Evolutionary conservation across 2,888 invertebrate genomes (phyloP), one percentile per base, ranked within the genome.

Genomic region (Fabriciana adippe): DNA sequence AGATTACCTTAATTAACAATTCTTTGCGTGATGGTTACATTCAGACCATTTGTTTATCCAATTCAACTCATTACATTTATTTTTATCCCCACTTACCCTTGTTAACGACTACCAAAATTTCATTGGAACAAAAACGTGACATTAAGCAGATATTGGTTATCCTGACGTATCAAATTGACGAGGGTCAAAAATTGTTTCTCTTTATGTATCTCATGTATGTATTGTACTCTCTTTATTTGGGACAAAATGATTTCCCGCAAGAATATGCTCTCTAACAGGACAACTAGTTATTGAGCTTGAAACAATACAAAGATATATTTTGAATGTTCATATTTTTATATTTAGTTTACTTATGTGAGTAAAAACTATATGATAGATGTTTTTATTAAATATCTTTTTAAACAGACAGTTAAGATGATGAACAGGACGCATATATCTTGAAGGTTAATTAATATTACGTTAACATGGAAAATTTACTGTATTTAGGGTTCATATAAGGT

Each of bases 81-180:
- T 63, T 51, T 63, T 56, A 56, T 61, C 55, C 16, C 41, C 47
- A 64, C 18, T 61, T 48, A 67, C 64, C 65, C 61, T 68, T 54
- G 62, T 70, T 67, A 70, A 59, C 55, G 51, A 65, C 51, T 64
- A 53, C 48, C 35, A 67, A 67, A 66, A 61, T 67, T 56, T 55
- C 65, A 68, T 68, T 51, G 59, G 21, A 68, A 65, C 62, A 65
- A 69, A 64, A 70, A 68, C 62, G 57, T 70, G 70, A 68, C 68
- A 47, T 65, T 68, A 63, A 70, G 55, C 26, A 70, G 68, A 70
- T 61, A 66, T 66, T 55, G 57, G 64, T 56, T 64, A 67, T 64
- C 54, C 57, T 26, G 69, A 65, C 70, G 75, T 75, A 77, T 75
- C 78, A 78, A 80, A 82, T 78, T 84, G 86, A 85, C 81, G 79